These are phyloP conservation scores for Phainopepla nitens DNA, from an alignment of 2,113 vertebrate species.

Conservation along the genomic window DNA sequence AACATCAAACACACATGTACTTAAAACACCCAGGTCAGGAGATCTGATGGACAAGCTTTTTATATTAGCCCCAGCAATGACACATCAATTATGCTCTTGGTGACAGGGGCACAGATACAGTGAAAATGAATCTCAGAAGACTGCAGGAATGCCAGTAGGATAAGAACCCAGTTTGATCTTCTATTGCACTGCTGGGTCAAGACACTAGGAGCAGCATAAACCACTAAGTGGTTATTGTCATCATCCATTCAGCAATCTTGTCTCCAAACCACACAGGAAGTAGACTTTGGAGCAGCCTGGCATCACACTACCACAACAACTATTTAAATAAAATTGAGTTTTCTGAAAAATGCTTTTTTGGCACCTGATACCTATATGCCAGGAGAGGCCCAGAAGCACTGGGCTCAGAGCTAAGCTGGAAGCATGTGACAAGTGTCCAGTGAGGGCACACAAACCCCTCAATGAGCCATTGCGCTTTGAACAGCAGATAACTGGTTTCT, in stretches of 20 bases:
- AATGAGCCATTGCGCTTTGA: neutral
- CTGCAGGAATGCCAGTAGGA: neutral
- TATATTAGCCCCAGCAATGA: neutral
- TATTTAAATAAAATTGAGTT: neutral
- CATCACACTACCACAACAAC: neutral
- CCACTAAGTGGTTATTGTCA: neutral
- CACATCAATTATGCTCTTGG: neutral
- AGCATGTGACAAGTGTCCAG: neutral
- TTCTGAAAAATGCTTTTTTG: neutral
- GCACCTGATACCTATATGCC: neutral
- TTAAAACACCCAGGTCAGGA: neutral
- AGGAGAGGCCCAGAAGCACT: neutral
- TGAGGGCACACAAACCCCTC: neutral
- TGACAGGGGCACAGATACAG: neutral
- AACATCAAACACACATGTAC: accelerated
- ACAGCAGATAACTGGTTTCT: neutral
- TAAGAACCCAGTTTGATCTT: neutral
- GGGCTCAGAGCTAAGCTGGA: neutral
- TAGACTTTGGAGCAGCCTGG: neutral
- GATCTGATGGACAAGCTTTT: neutral
- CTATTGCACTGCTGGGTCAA: neutral
- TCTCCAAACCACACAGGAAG: neutral
- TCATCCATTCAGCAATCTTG: neutral
- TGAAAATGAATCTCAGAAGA: neutral
- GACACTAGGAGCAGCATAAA: neutral